Percentiles rank a stretch among this genome's conserved stretches.
Conservation (phyloP, 1,140 invertebrate species). For the Dufourea novaeangliae region DNA sequence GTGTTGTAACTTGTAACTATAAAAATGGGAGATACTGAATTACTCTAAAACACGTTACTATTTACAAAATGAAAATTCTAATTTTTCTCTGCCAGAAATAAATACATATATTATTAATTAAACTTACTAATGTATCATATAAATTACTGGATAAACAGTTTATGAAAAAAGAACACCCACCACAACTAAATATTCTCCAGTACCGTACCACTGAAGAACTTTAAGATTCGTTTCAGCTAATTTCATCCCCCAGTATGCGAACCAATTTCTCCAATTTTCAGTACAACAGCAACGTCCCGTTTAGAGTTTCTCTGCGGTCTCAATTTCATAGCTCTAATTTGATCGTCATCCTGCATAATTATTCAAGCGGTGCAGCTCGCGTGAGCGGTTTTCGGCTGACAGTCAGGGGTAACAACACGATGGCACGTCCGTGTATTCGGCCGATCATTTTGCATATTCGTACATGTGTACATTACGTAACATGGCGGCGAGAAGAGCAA, state of each 20-base stretch:
- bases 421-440: not conserved
- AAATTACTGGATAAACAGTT: no score
- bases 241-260: not conserved
- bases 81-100: no score
- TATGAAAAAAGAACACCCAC: no score
- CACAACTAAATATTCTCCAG: no score
- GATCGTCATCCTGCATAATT: not conserved
- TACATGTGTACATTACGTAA: constrained; percentile 41
- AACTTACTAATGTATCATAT: no score
- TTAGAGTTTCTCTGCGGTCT: not conserved
- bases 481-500: constrained; percentile 30
- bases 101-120: no score
- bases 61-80: no score
- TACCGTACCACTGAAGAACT: no score
- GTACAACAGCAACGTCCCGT: not conserved
- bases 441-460: constrained; percentile 49
- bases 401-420: not conserved
- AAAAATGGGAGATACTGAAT: no score
- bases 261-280: not conserved
- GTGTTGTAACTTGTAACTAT: no score
- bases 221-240: no score
- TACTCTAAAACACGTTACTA: no score
- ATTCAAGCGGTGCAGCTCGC: not conserved
- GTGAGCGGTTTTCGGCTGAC: not conserved
- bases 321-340: not conserved